Percentiles rank a stretch among this genome's conserved stretches.
phyloP scores from a whole-genome alignment of 2,797 vertebrate genomes.

The Coracias cyanogaster region DNA sequence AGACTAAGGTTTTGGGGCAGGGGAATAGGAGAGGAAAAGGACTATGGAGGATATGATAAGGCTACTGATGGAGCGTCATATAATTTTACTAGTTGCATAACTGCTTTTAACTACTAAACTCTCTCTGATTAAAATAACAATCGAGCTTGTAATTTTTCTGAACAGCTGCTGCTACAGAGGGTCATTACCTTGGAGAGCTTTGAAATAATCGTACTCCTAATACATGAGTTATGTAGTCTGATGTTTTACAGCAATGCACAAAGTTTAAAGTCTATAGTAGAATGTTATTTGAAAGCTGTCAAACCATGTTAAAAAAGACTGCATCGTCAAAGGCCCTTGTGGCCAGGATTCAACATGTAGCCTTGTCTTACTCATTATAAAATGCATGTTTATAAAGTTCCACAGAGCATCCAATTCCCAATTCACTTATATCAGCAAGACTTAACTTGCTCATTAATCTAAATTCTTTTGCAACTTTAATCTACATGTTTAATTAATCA shows the following conservation, averaged over 20 bases:
- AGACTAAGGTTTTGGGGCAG: not conserved
- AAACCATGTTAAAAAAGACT: slow-evolving; percentile 87
- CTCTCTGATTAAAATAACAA: slow-evolving; percentile 86
- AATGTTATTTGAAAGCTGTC: slow-evolving; percentile 88
- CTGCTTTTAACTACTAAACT: slow-evolving; percentile 82
- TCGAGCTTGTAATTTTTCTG: slow-evolving; percentile 84
- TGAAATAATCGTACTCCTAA: slow-evolving; percentile 80
- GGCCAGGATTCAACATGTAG: slow-evolving; percentile 84
- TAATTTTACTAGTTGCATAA: slow-evolving; percentile 84
- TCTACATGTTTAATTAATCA: slow-evolving; percentile 96
- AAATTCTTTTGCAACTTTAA: slow-evolving; percentile 94
- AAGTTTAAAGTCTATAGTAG: slow-evolving; percentile 85
- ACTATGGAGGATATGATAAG: slow-evolving; percentile 61
- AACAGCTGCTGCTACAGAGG: slow-evolving; percentile 83
- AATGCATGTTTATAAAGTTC: slow-evolving; percentile 88
- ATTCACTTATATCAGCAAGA: slow-evolving; percentile 89
- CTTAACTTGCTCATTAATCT: slow-evolving; percentile 90
- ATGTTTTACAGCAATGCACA: slow-evolving; percentile 83
- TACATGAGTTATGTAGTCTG: slow-evolving; percentile 81
- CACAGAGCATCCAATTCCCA: slow-evolving; percentile 87
- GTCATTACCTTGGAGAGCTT: slow-evolving; percentile 84
- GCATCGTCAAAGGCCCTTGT: slow-evolving; percentile 82
- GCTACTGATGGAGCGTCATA: slow-evolving; percentile 77
- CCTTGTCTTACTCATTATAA: slow-evolving; percentile 89
- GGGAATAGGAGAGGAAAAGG: not conserved